Conservation (phyloP, 2,113 vertebrate genomes). For the Hiodon tergisus region DNA sequence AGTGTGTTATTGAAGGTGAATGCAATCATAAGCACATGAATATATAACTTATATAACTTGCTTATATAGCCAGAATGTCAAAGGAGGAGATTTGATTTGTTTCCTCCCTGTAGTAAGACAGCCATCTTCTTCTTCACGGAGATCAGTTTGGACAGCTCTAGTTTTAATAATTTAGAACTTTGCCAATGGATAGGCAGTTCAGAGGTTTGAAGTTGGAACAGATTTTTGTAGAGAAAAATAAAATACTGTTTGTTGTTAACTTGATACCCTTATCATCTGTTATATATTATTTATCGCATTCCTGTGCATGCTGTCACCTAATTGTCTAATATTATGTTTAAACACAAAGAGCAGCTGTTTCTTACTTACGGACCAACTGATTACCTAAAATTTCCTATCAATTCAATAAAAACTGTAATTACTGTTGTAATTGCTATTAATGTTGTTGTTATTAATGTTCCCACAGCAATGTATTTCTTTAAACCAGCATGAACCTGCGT, state of each 20-base stretch:
- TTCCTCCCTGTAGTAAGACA: constrained; percentile 10
- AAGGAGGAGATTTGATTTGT: constrained; percentile 21
- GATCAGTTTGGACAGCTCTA: constrained; percentile 1
- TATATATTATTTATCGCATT: no score
- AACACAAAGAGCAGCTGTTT: no score
- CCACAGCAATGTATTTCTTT: not conserved
- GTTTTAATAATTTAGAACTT: constrained; percentile 21
- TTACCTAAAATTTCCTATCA: no score
- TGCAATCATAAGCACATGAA: not conserved
- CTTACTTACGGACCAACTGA: no score
- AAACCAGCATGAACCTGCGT: not conserved
- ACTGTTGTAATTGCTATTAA: no score
- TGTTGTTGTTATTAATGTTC: no score
- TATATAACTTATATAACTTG: constrained; percentile 26
- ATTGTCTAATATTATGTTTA: no score
- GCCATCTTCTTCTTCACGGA: constrained; percentile 12
- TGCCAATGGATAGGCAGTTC: not conserved
- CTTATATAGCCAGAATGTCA: constrained; percentile 29
- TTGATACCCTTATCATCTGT: not conserved
- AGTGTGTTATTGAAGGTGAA: constrained; percentile 24
- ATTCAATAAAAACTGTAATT: no score
- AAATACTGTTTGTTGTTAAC: not conserved
- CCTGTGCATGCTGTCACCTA: no score
- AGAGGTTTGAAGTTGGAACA: constrained; percentile 3
- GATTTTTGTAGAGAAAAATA: not conserved